A percentile compares a stretch with the other conserved stretches of the same genome.
Evolutionary conservation across 2,888 invertebrate species (phyloP).

Genomic region (Callinectes sapidus): DNA sequence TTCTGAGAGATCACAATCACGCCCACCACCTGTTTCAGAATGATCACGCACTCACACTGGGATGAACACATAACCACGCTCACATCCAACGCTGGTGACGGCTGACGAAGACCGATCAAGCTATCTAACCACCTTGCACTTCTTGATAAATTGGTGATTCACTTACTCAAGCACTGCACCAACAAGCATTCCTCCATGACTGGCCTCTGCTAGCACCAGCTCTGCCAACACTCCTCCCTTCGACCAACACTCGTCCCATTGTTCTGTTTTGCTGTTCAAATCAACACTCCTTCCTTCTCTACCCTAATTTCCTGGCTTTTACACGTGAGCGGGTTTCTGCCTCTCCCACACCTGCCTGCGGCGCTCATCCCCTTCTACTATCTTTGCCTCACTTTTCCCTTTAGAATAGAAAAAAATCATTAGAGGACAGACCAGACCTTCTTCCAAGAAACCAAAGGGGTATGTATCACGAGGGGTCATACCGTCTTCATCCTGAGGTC

Average conservation of each 20-base stretch:
- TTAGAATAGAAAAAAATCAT: neutral
- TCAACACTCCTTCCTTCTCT: slow-evolving; percentile 1
- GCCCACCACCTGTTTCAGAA: neutral
- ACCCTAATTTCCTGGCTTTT: neutral
- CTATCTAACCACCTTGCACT: neutral
- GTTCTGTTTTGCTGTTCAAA: neutral
- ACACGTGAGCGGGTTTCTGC: slow-evolving; percentile 16
- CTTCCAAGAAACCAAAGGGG: neutral
- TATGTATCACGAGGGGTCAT: slow-evolving; percentile 36
- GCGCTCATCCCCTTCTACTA: neutral
- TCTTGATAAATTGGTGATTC: neutral
- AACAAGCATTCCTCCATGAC: neutral
- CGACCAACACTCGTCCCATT: neutral
- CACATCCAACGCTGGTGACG: neutral
- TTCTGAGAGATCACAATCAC: neutral
- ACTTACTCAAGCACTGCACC: neutral
- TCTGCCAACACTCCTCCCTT: neutral
- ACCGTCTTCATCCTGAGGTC: neutral
- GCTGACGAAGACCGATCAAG: neutral
- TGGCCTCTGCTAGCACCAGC: neutral
- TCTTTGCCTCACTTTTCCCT: neutral
- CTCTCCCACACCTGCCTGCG: slow-evolving; percentile 43
- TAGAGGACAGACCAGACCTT: neutral
- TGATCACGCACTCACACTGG: neutral
- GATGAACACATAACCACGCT: neutral